Conservation (phyloP, 2,797 vertebrate species). For the Sebastes wilsoni region DNA sequence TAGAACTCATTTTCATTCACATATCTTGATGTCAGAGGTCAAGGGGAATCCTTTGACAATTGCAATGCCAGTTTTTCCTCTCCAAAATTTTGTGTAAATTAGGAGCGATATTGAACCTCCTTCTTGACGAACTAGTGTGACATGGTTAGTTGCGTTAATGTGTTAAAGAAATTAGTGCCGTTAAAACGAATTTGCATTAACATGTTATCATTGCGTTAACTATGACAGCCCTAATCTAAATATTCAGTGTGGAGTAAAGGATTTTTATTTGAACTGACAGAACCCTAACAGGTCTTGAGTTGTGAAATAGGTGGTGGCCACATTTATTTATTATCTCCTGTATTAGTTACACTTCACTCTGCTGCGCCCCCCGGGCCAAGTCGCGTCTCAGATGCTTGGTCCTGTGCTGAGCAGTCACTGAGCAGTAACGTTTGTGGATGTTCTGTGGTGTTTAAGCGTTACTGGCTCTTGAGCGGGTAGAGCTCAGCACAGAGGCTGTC, state of each 20-base stretch:
- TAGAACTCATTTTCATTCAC: too few relatives aligned
- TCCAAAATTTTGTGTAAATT: too few relatives aligned
- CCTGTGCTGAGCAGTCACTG: conserved; percentile 38
- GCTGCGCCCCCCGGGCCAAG: conserved; percentile 1
- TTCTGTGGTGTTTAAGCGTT: conserved; percentile 47
- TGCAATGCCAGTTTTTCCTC: too few relatives aligned
- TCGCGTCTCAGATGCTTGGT: conserved; percentile 26
- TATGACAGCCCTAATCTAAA: neutral
- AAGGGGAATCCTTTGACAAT: too few relatives aligned
- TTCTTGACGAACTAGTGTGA: too few relatives aligned
- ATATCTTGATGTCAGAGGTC: too few relatives aligned
- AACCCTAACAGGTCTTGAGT: neutral
- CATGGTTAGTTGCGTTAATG: too few relatives aligned
- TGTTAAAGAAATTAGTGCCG: too few relatives aligned
- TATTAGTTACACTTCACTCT: conserved; percentile 34
- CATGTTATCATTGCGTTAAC: too few relatives aligned
- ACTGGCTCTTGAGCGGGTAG: conserved; percentile 41
- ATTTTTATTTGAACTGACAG: neutral
- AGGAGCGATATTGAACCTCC: too few relatives aligned
- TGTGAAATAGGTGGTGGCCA: neutral
- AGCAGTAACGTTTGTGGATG: conserved; percentile 38
- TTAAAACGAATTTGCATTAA: too few relatives aligned
- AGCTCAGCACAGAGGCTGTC: conserved; percentile 33
- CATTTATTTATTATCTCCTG: conserved; percentile 19
- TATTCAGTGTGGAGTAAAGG: neutral